These are phyloP conservation scores for Cynocephalus volans DNA, from an alignment of 2,113 vertebrate species.

Conservation along the genomic window DNA sequence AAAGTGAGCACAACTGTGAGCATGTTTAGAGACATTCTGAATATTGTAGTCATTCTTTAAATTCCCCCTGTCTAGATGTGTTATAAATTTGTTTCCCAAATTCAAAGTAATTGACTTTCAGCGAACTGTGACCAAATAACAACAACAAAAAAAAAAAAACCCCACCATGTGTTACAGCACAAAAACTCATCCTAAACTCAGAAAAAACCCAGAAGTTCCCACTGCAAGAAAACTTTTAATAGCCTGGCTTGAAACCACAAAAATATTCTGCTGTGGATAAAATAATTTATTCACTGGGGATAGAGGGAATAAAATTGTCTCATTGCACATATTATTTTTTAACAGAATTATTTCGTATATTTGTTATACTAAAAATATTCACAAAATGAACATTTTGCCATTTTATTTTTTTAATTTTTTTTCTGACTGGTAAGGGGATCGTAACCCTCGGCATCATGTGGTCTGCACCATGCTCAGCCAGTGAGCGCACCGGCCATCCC, in stretches of 20 bases:
- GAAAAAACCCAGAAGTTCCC: constrained; percentile 53
- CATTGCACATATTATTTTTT: constrained; percentile 60
- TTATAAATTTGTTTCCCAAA: constrained; percentile 78
- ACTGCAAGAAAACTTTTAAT: constrained; percentile 74
- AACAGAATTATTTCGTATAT: constrained; percentile 67
- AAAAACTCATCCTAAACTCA: constrained; percentile 23
- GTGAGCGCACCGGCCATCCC: too few species aligned
- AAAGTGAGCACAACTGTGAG: constrained; percentile 68
- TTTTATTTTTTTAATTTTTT: background rate
- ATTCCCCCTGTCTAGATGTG: constrained; percentile 62
- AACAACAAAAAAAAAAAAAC: background rate
- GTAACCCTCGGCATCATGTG: too few species aligned
- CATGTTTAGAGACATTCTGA: constrained; percentile 72
- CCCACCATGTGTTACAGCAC: constrained; percentile 44
- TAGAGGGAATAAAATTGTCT: constrained; percentile 53
- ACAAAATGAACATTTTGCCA: constrained; percentile 62
- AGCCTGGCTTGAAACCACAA: constrained; percentile 52
- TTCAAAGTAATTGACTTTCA: constrained; percentile 83
- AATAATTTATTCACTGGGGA: constrained; percentile 63
- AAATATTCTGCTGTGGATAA: constrained; percentile 2
- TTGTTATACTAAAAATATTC: constrained; percentile 69
- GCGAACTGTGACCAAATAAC: constrained; percentile 75
- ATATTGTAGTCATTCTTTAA: constrained; percentile 74
- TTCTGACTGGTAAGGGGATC: too few species aligned
- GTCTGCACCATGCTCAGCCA: too few species aligned